phyloP scores from a whole-genome alignment of 1,140 invertebrate genomes.

The Saxidomus purpurata region DNA sequence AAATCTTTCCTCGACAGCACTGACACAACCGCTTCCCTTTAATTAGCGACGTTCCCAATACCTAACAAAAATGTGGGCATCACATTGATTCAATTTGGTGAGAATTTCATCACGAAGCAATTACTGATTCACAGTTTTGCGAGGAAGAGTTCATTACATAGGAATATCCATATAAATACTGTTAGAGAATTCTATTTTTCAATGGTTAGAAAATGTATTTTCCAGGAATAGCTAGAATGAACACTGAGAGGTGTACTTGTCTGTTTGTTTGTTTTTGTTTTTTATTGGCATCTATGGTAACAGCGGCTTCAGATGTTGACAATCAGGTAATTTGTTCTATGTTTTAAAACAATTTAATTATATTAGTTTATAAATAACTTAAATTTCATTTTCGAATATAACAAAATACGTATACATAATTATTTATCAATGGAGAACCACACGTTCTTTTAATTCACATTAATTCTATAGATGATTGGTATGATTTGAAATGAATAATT shows the following conservation, averaged over 20 bases:
- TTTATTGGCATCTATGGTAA: neutral
- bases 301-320: neutral
- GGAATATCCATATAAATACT: neutral
- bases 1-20: no score
- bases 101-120: neutral
- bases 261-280: neutral
- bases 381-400: no score
- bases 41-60: neutral
- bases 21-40: no score
- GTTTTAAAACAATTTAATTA: no score
- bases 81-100: neutral
- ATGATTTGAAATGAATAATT: no score
- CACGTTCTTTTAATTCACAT: no score
- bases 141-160: neutral
- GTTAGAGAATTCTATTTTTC: neutral
- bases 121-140: neutral
- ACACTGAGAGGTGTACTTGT: neutral
- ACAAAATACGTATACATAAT: no score
- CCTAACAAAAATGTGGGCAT: neutral
- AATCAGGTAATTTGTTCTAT: neutral
- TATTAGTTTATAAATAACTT: no score
- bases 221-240: conserved; percentile 4
- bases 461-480: no score
- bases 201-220: neutral
- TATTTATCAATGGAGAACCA: no score